Evolutionary conservation across 2,888 invertebrate species (phyloP), one percentile per base, ranked within the genome.

Genomic region (Calephelis perditalis): DNA sequence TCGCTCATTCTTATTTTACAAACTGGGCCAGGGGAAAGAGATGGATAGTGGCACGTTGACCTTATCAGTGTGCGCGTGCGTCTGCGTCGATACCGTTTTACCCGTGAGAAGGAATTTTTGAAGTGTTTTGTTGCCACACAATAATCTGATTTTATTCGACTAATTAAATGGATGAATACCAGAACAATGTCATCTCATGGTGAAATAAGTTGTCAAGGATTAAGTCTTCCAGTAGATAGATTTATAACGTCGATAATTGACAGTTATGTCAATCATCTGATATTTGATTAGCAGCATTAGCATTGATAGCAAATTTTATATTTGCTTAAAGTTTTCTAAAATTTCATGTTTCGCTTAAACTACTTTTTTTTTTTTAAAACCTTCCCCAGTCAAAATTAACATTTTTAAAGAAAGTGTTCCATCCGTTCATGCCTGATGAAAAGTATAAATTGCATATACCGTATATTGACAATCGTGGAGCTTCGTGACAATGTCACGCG

Each of bases 61-160:
- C 80, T 81, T 78, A 78, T 74, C 67, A 71, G 40, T 8, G 40
- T 40, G 40, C 40, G 73, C 70, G 76, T 82, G 85, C 84, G 82
- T 81, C 81, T 81, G 82, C 80, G 80, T 72, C 74, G 75, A 70
- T 84, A 84, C 86, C 82, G 84, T 85, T 84, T 83, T 73, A 73
- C 72, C 79, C 82, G 86, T 84, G 84, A 84, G 85, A 84, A 84
- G 85, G 81, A 81, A 86, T 88, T 86, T 82, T 81, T 79, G 76
- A 79, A 72, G 12, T 52, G 72, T 75, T 75, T 76, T 70, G 73
- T 70, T 71, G 72, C 73, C 76, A 77, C 75, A 76, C 77, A 79
- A 73, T 73, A 66, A 74, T 77, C 77, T 78, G 75, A 66, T 68
- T 64, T 64, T 63, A 67, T 70, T 68, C 44, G 52, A 36, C 8